Evolutionary conservation across 2,797 vertebrate species (phyloP).

Genomic region (Rallus crepitans): DNA sequence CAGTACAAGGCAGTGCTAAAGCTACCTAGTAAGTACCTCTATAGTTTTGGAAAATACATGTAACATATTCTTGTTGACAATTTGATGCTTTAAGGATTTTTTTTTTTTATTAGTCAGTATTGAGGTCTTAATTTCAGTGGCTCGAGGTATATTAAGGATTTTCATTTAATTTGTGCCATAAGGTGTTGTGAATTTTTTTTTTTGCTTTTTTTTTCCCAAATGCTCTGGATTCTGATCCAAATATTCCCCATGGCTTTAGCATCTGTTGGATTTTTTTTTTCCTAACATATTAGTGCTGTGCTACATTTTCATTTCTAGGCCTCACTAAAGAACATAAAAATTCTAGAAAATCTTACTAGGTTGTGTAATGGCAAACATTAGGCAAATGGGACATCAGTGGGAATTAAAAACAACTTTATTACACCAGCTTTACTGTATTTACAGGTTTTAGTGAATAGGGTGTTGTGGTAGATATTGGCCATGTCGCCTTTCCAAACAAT

Average conservation of each 20-base stretch:
- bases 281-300: background rate
- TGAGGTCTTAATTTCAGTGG: background rate
- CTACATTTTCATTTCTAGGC: background rate
- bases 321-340: background rate
- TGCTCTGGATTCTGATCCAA: background rate
- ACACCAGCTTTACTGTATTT: background rate
- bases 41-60: background rate
- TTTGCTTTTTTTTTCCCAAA: background rate
- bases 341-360: background rate
- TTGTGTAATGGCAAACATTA: background rate
- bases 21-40: constrained; percentile 93
- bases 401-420: background rate
- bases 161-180: background rate
- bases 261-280: background rate
- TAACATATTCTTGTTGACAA: background rate
- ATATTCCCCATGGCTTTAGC: background rate
- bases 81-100: background rate
- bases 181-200: background rate
- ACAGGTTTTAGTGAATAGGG: background rate
- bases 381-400: background rate
- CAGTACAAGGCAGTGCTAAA: constrained; percentile 96
- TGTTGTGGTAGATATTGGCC: background rate
- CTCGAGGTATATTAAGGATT: background rate
- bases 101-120: background rate
- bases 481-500: background rate